Conservation (phyloP, 1,140 invertebrate genomes). For the Babylonia areolata region DNA sequence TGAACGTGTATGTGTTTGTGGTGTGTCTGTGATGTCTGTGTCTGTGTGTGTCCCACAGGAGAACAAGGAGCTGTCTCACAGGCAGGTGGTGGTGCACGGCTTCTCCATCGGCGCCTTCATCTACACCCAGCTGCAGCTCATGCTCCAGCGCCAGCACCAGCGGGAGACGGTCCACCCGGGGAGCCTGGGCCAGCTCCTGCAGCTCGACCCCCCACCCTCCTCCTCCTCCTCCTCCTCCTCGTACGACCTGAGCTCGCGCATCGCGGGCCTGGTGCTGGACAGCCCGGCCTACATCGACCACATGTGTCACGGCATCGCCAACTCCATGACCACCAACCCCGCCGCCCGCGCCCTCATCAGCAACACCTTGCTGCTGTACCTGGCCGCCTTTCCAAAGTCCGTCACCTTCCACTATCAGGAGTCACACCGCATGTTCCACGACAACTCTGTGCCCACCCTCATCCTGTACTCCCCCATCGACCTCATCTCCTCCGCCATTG, state of each 20-base stretch:
- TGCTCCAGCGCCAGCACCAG: neutral
- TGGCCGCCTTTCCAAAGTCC: conserved; percentile 24
- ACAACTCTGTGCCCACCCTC: conserved; percentile 28
- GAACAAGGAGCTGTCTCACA: conserved; percentile 1
- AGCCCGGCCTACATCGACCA: conserved; percentile 38
- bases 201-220: too few species aligned
- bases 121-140: conserved; percentile 32
- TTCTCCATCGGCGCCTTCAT: conserved; percentile 37
- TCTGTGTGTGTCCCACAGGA: conserved; percentile 22
- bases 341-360: conserved; percentile 5
- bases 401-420: conserved; percentile 36
- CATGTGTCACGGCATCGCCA: conserved; percentile 33
- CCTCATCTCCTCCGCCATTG: conserved; percentile 21
- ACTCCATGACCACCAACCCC: conserved; percentile 20
- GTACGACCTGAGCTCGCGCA: neutral
- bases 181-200: neutral
- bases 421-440: conserved; percentile 26
- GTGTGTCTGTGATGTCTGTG: neutral
- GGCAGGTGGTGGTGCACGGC: conserved; percentile 25
- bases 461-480: conserved; percentile 28
- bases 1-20: neutral
- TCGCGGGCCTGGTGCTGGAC: conserved; percentile 25
- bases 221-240: neutral
- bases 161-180: neutral
- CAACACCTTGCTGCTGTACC: neutral